Conservation (phyloP, 2,113 vertebrate genomes). For the Holacanthus passer region DNA sequence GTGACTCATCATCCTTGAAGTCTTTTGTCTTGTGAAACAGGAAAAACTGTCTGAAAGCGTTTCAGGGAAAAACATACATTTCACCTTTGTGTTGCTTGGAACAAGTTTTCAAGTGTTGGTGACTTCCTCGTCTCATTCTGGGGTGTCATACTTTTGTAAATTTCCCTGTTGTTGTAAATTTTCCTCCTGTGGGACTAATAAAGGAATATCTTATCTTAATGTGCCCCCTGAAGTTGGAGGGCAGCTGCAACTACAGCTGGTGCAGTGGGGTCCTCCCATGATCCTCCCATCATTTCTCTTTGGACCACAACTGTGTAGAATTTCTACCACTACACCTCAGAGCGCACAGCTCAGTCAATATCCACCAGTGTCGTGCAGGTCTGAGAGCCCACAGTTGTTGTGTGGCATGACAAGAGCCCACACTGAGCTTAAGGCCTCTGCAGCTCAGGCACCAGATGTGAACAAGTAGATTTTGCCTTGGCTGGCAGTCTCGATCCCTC, state of each 20-base stretch:
- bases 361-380: not conserved
- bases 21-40: not conserved
- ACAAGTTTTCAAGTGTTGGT: not conserved
- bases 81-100: too few species aligned
- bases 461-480: slow-evolving; percentile 66
- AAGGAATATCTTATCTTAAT: too few species aligned
- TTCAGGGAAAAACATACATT: not conserved
- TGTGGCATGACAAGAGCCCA: slow-evolving; percentile 25
- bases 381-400: slow-evolving; percentile 18
- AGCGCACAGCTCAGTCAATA: slow-evolving; percentile 41
- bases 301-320: too few species aligned
- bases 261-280: not conserved
- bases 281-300: too few species aligned
- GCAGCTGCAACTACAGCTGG: not conserved
- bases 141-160: not conserved
- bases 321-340: slow-evolving; percentile 6
- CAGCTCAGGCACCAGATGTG: slow-evolving; percentile 47
- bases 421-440: slow-evolving; percentile 17
- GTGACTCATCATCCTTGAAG: not conserved
- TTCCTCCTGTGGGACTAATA: too few species aligned
- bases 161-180: too few species aligned
- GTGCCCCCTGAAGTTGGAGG: not conserved
- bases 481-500: slow-evolving; percentile 50
- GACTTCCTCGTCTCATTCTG: not conserved
- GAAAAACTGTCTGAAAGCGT: too few species aligned